Percentiles rank a stretch among this genome's conserved stretches.
Evolutionary conservation across 2,113 vertebrate genomes (phyloP).

Genomic region (Strigops habroptila): DNA sequence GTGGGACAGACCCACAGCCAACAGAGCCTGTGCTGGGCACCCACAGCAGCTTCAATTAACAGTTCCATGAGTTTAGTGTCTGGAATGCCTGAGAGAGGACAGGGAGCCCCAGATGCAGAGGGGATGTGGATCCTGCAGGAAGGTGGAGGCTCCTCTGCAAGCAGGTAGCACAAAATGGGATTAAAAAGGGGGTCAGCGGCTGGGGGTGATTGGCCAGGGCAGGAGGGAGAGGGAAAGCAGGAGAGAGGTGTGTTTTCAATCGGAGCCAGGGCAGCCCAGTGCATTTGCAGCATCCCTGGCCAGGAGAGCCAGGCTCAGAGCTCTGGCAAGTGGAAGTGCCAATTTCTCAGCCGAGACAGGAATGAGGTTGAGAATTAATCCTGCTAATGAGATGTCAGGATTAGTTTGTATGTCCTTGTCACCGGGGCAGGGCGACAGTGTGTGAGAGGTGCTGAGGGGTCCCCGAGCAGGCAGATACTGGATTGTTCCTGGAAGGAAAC

Average conservation of each 20-base stretch:
- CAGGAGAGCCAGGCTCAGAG: fast-evolving
- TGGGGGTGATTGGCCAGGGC: neutral
- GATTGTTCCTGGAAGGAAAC: neutral
- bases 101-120: neutral
- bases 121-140: neutral
- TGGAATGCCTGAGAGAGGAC: neutral
- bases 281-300: fast-evolving
- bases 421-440: neutral
- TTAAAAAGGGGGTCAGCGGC: fast-evolving
- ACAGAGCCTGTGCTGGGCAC: neutral
- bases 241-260: fast-evolving
- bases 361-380: neutral
- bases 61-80: neutral
- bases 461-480: neutral
- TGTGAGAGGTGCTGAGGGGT: neutral
- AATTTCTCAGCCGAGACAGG: neutral
- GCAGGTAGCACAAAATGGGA: fast-evolving
- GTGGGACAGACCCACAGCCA: neutral
- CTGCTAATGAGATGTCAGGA: constrained; percentile 35
- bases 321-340: neutral
- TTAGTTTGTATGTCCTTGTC: constrained; percentile 42
- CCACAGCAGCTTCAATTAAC: neutral
- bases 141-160: neutral
- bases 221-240: neutral
- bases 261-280: neutral